Evolutionary conservation across 2,113 vertebrate species (phyloP).

Genomic region (Pelmatolapia mariae): DNA sequence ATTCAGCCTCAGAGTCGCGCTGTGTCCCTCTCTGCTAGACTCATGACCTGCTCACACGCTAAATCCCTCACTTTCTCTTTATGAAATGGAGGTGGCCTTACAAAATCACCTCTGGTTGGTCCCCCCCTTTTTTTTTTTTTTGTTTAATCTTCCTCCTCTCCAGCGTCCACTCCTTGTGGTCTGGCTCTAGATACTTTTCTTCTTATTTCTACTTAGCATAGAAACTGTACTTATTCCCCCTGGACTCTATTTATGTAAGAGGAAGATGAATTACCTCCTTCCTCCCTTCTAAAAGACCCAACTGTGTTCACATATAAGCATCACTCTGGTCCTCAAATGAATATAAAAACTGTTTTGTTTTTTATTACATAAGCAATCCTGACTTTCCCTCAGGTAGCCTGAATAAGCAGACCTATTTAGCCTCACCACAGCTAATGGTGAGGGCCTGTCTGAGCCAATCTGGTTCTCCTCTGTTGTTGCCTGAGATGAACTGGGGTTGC

Average conservation of each 20-base stretch:
- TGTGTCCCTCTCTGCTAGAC: slow-evolving; percentile 9
- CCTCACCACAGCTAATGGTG: not conserved
- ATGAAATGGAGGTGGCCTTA: slow-evolving; percentile 3
- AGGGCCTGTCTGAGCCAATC: not conserved
- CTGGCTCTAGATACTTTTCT: not conserved
- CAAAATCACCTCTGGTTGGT: slow-evolving; percentile 18
- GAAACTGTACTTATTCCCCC: slow-evolving; percentile 11
- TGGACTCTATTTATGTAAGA: slow-evolving; percentile 50
- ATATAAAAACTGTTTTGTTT: slow-evolving; percentile 22
- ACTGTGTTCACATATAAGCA: not conserved
- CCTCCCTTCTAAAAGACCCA: not conserved
- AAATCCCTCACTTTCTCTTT: not conserved
- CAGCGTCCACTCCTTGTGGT: not conserved
- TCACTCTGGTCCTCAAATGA: not conserved
- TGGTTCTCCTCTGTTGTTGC: not conserved
- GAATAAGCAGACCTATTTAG: slow-evolving; percentile 50
- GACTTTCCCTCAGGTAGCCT: slow-evolving; percentile 7
- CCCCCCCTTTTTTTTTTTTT: not conserved
- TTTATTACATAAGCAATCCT: slow-evolving; percentile 16
- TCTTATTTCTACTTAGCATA: not conserved
- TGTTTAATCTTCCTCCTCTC: not conserved
- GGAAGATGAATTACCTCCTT: slow-evolving; percentile 49
- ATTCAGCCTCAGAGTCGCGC: slow-evolving; percentile 41
- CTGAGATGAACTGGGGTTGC: not conserved
- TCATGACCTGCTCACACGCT: not conserved